Evolutionary conservation across 2,888 invertebrate genomes (phyloP).

Genomic region (Tetranychus truncatus): DNA sequence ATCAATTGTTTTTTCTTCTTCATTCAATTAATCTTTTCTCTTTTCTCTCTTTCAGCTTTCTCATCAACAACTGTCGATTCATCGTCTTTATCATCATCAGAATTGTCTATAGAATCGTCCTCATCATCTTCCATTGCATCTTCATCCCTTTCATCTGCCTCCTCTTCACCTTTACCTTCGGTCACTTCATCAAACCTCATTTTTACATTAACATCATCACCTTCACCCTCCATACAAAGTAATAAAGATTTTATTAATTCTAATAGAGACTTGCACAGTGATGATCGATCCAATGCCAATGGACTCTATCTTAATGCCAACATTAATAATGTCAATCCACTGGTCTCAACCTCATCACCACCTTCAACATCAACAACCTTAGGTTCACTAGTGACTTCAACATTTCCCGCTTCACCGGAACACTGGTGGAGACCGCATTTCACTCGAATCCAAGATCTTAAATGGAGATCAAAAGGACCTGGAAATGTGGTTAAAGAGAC

Average conservation of each 20-base stretch:
- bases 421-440: slow-evolving; percentile 18
- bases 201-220: not conserved
- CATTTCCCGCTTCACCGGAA: not conserved
- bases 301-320: not conserved
- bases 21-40: too few species aligned
- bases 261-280: not conserved
- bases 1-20: too few species aligned
- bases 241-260: not conserved
- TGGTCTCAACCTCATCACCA: not conserved
- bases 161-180: not conserved
- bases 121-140: not conserved
- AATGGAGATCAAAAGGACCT: not conserved
- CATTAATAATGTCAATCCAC: not conserved
- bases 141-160: not conserved
- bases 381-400: not conserved
- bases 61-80: too few species aligned
- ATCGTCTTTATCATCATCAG: not conserved
- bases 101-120: not conserved
- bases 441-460: not conserved
- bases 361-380: not conserved
- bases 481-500: not conserved
- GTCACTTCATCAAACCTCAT: not conserved
- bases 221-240: not conserved
- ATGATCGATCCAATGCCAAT: not conserved
- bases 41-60: too few species aligned